These are phyloP conservation scores for Adelosebastes latens DNA, from an alignment of 2,797 vertebrate genomes.

Conservation along the genomic window DNA sequence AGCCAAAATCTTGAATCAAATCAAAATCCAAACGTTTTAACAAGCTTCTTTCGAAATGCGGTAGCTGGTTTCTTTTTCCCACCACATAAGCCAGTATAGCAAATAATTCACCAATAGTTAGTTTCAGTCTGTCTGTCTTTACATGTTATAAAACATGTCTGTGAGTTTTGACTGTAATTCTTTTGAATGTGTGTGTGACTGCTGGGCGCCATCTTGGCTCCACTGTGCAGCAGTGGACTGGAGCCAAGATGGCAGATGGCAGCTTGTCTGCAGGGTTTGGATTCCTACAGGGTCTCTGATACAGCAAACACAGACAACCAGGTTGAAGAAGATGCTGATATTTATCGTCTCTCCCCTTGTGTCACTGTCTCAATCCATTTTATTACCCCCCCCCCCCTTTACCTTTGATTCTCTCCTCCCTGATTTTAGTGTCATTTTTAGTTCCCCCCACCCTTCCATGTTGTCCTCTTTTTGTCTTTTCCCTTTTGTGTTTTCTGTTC, in stretches of 20 bases:
- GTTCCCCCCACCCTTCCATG: neutral
- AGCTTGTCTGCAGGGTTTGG: slow-evolving; percentile 74
- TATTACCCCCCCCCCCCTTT: neutral
- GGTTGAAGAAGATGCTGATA: slow-evolving; percentile 50
- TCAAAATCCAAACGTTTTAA: neutral
- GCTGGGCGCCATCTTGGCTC: slow-evolving; percentile 74
- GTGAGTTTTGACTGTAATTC: slow-evolving; percentile 14
- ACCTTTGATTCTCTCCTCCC: slow-evolving; percentile 15
- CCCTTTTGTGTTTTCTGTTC: neutral
- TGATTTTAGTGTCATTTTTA: slow-evolving; percentile 1
- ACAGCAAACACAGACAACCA: slow-evolving; percentile 71
- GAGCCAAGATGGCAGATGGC: slow-evolving; percentile 84
- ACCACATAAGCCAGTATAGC: neutral
- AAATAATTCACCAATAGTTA: neutral
- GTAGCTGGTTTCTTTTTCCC: neutral
- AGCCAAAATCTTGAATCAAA: neutral
- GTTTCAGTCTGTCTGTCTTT: neutral
- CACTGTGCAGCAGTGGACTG: slow-evolving; percentile 58
- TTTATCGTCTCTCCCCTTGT: slow-evolving; percentile 43
- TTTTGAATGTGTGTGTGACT: slow-evolving; percentile 22
- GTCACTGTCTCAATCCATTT: slow-evolving; percentile 9
- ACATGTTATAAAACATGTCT: slow-evolving; percentile 13
- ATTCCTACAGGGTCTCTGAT: slow-evolving; percentile 64
- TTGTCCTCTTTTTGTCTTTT: neutral
- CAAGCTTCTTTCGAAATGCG: neutral